These are phyloP conservation scores for Sylvietta virens DNA, from an alignment of 2,113 vertebrate species.

Conservation along the genomic window DNA sequence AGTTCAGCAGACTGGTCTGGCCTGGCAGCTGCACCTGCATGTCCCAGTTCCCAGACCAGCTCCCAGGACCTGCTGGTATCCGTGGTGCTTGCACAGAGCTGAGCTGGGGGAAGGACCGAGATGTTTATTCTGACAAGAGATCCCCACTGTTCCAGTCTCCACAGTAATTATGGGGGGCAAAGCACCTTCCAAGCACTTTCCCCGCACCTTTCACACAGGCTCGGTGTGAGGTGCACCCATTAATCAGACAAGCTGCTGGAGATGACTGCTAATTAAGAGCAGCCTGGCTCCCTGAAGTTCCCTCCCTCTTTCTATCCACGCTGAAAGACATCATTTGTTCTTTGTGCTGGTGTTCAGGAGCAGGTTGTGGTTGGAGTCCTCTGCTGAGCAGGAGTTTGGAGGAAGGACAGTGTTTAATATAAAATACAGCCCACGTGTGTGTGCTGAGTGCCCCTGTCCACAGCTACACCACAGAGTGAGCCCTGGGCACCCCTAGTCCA, in stretches of 20 bases:
- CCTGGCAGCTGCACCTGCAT: background rate
- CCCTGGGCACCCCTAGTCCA: background rate
- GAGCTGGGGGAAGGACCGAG: background rate
- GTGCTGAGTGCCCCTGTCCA: background rate
- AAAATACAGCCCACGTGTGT: background rate
- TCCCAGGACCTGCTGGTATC: accelerated
- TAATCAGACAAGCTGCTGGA: slow-evolving; percentile 45
- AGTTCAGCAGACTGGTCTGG: background rate
- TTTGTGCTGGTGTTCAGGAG: background rate
- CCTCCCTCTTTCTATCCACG: background rate
- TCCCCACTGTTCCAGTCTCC: background rate
- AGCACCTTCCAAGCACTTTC: background rate
- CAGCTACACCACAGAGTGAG: no score
- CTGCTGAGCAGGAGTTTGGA: background rate
- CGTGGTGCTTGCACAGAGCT: background rate
- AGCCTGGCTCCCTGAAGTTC: background rate
- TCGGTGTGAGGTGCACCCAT: slow-evolving; percentile 14
- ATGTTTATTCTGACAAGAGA: background rate
- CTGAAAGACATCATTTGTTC: background rate
- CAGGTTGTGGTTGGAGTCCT: background rate
- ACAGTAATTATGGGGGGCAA: background rate
- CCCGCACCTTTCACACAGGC: background rate
- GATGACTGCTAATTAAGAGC: slow-evolving; percentile 21
- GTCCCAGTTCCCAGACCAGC: background rate
- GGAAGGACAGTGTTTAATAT: background rate